Evolutionary conservation across 2,113 vertebrate species (phyloP).

Genomic region (Dissostichus mawsoni): DNA sequence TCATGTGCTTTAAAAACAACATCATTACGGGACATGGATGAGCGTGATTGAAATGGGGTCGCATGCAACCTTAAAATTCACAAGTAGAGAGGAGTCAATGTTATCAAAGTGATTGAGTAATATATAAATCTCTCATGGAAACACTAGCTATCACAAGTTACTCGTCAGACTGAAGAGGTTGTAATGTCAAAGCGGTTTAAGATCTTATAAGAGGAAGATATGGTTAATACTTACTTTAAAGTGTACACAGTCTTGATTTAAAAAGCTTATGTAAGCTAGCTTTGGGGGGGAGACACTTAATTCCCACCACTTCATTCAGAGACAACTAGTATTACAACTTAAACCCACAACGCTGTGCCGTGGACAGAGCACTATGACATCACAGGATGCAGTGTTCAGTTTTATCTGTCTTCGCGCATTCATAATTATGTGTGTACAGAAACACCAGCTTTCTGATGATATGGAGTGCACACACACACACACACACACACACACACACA

Average conservation of each 20-base stretch:
- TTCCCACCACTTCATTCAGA: background rate
- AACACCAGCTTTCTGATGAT: conserved; percentile 43
- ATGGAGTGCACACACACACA: conserved; percentile 22
- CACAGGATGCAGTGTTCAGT: background rate
- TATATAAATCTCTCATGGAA: too few relatives aligned
- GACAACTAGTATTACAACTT: background rate
- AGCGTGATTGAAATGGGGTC: too few relatives aligned
- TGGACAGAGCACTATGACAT: background rate
- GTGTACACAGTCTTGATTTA: background rate
- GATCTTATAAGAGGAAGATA: background rate
- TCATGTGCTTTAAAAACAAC: too few relatives aligned
- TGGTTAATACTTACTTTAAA: background rate
- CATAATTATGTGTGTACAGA: conserved; percentile 22
- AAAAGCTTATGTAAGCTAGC: background rate
- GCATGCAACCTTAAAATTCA: too few relatives aligned
- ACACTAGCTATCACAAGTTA: too few relatives aligned
- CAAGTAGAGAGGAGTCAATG: too few relatives aligned
- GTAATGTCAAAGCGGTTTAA: background rate
- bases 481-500: too few relatives aligned
- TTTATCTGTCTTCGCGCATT: background rate
- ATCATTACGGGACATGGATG: too few relatives aligned
- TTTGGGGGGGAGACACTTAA: background rate
- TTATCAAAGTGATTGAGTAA: too few relatives aligned
- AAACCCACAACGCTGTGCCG: conserved; percentile 7
- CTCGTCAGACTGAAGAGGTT: too few relatives aligned